A percentile compares a stretch with the other conserved stretches of the same genome.
Conservation (phyloP, 1,140 invertebrate species). For the Ceratitis capitata region DNA sequence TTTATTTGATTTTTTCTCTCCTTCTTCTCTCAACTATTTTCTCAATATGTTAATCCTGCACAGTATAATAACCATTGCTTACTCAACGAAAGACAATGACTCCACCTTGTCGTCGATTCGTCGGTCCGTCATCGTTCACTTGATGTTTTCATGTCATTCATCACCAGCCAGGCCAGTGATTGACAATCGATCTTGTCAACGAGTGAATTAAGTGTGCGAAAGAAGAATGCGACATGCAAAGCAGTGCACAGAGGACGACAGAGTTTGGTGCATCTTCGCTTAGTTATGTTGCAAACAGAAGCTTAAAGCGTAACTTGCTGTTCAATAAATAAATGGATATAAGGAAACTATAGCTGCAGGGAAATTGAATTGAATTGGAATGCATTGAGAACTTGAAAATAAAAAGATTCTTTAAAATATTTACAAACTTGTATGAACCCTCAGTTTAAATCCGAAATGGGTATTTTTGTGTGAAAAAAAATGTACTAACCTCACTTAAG, state of each 20-base stretch:
- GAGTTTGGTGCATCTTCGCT: not conserved
- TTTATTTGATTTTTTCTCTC: too few relatives aligned
- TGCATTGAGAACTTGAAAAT: too few relatives aligned
- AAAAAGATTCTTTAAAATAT: too few relatives aligned
- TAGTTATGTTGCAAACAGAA: not conserved
- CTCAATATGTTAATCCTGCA: not conserved
- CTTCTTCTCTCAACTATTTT: constrained; percentile 10
- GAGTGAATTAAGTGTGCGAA: not conserved
- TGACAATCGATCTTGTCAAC: constrained; percentile 1
- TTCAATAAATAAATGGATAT: too few relatives aligned
- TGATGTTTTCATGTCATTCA: not conserved
- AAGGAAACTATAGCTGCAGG: too few relatives aligned
- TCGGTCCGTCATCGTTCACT: not conserved
- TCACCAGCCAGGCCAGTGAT: not conserved
- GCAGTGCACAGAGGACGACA: not conserved
- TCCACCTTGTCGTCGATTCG: not conserved
- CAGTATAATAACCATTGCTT: not conserved
- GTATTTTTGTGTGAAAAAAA: too few relatives aligned
- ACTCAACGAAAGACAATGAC: not conserved
- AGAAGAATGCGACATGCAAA: not conserved
- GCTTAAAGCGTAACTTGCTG: too few relatives aligned
- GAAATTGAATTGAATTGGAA: too few relatives aligned
- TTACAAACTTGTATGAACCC: too few relatives aligned
- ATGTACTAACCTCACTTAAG: too few relatives aligned
- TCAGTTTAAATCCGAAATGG: too few relatives aligned